Evolutionary conservation across 2,113 vertebrate genomes (phyloP), one percentile per base, ranked within the genome.

Genomic region (Aplodontia rufa): DNA sequence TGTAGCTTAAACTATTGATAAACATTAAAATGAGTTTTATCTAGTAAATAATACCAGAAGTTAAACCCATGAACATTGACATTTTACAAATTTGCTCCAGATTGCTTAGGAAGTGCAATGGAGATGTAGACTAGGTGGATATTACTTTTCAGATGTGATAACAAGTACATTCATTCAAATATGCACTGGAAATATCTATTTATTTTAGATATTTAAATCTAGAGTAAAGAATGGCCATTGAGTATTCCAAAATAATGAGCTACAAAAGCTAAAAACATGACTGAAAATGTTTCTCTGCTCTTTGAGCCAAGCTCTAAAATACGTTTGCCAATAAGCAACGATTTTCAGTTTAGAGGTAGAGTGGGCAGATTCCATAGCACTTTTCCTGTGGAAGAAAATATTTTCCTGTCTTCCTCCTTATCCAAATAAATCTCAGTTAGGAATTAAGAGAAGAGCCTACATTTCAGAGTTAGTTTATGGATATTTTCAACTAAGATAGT

Each of bases 201-300:
- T 94, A 82, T 75, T 87, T 95, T 81, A 94, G 28, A 93, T 45
- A 14, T n/a, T 95, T 49, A 94, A 93, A 60, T 24, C 9, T 85
- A 24, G n/a, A 72, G 84, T 64, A 72, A 92, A 79, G 14, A 88
- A 58, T 76, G 9, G 80, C 84, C 17, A 69, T 30, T 90, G 66
- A 71, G 53, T 16, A 84, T 78, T 94, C 40, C 87, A 84, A 96
- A 92, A 37, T 55, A 94, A 84, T 26, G 20, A 75, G 12, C 11
- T 42, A 58, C 13, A 84, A 14, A 84, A 5, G 49, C n/a, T 87
- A 87, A 87, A 83, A 69, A 47, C 4, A 79, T 42, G 13, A 20
- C 16, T 75, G n/a, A 71, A 83, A 94, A 76, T 8, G 1, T 1
- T 45, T 55, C 8, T n/a, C 28, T 92, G 30, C 83, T 74, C 42